Conservation (phyloP, 2,113 vertebrate species). For the Xenopus laevis region DNA sequence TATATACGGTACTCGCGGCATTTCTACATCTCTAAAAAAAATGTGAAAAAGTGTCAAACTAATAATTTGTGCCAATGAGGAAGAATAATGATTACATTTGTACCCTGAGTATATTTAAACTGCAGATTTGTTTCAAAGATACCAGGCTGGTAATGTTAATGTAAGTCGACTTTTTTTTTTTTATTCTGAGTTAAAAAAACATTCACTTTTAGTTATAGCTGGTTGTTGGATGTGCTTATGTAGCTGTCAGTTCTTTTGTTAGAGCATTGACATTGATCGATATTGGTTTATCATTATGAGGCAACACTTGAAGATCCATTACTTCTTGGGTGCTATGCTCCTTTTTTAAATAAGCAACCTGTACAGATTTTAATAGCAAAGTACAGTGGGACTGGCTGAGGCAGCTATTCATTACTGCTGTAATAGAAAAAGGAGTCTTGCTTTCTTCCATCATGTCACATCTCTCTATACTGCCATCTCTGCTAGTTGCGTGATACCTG, state of each 20-base stretch:
- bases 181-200: slow-evolving; percentile 15
- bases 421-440: slow-evolving; percentile 36
- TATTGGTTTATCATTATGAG: slow-evolving; percentile 19
- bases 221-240: slow-evolving; percentile 26
- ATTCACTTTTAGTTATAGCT: slow-evolving; percentile 36
- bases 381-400: slow-evolving; percentile 15
- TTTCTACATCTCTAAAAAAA: too few relatives aligned
- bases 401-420: slow-evolving; percentile 33
- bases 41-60: too few relatives aligned
- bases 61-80: too few relatives aligned
- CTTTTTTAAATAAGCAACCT: slow-evolving; percentile 34
- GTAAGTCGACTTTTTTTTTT: not conserved
- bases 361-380: slow-evolving; percentile 33
- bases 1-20: too few relatives aligned
- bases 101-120: not conserved
- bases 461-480: not conserved
- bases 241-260: slow-evolving; percentile 32
- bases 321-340: slow-evolving; percentile 24
- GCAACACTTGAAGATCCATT: not conserved
- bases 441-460: not conserved
- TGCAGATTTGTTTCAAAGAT: slow-evolving; percentile 16
- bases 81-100: too few relatives aligned
- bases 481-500: not conserved
- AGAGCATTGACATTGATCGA: slow-evolving; percentile 9
- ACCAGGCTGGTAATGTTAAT: slow-evolving; percentile 25